Evolutionary conservation across 2,113 vertebrate genomes (phyloP).

Genomic region (Donacobius atricapilla): DNA sequence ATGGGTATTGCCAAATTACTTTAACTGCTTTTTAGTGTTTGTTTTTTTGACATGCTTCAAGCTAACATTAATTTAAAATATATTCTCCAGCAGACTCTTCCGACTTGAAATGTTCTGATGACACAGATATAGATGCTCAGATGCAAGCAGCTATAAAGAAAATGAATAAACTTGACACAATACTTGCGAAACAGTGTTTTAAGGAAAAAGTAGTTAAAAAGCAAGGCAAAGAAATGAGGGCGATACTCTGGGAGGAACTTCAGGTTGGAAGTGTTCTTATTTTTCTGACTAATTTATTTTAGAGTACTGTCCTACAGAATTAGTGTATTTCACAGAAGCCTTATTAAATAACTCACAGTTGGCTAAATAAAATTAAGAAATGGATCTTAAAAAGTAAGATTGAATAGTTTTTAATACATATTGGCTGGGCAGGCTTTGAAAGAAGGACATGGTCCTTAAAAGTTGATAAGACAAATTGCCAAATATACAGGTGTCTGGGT

Average conservation of each 20-base stretch:
- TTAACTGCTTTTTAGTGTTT: neutral
- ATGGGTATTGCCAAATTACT: neutral
- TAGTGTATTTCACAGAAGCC: neutral
- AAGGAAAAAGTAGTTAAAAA: conserved; percentile 80
- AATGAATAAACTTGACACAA: conserved; percentile 83
- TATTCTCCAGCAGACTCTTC: conserved; percentile 1
- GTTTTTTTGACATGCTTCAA: neutral
- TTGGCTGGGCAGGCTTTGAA: neutral
- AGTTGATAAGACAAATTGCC: neutral
- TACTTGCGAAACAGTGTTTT: conserved; percentile 70
- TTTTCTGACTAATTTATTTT: neutral
- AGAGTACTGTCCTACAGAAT: neutral
- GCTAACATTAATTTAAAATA: neutral
- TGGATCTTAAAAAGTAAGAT: neutral
- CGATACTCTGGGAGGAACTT: conserved; percentile 82
- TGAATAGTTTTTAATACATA: neutral
- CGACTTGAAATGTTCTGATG: conserved; percentile 19
- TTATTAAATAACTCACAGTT: neutral
- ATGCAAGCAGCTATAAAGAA: conserved; percentile 78
- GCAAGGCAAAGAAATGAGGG: conserved; percentile 78
- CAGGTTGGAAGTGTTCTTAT: conserved; percentile 70
- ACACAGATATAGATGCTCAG: conserved; percentile 57
- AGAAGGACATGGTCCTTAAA: neutral
- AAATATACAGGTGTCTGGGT: neutral
- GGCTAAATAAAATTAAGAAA: neutral